Conservation (phyloP, 1,140 invertebrate genomes). For the Sesamia nonagrioides region DNA sequence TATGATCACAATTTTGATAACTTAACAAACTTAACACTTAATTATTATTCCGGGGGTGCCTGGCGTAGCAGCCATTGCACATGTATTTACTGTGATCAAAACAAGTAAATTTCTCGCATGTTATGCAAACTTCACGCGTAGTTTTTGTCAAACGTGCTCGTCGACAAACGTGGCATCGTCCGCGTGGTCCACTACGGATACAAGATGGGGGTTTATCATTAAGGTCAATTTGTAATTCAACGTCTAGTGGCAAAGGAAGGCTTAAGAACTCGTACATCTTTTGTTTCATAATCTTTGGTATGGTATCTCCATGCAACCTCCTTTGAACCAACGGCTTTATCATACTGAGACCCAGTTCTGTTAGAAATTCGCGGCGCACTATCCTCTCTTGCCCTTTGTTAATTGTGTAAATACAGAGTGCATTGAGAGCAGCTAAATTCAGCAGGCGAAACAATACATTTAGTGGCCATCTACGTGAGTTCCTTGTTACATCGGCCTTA, state of each 20-base stretch:
- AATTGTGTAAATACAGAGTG: too few relatives aligned
- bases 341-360: too few relatives aligned
- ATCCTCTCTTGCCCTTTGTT: too few relatives aligned
- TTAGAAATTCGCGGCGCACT: too few relatives aligned
- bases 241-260: not conserved
- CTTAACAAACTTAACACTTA: not conserved
- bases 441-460: too few relatives aligned
- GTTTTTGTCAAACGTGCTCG: not conserved
- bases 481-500: too few relatives aligned
- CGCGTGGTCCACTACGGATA: not conserved
- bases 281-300: slow-evolving; percentile 3
- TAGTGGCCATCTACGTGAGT: too few relatives aligned
- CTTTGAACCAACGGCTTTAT: slow-evolving; percentile 18
- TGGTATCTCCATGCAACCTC: not conserved
- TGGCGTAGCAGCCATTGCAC: not conserved
- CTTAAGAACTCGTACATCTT: slow-evolving; percentile 15
- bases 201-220: not conserved
- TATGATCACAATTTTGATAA: slow-evolving; percentile 20
- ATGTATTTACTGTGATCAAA: slow-evolving; percentile 23
- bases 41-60: not conserved
- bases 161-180: slow-evolving; percentile 4
- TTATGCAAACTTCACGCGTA: slow-evolving; percentile 6
- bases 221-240: not conserved
- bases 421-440: too few relatives aligned
- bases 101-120: slow-evolving; percentile 14